Evolutionary conservation across 2,113 vertebrate genomes (phyloP).

Genomic region (Platichthys flesus): DNA sequence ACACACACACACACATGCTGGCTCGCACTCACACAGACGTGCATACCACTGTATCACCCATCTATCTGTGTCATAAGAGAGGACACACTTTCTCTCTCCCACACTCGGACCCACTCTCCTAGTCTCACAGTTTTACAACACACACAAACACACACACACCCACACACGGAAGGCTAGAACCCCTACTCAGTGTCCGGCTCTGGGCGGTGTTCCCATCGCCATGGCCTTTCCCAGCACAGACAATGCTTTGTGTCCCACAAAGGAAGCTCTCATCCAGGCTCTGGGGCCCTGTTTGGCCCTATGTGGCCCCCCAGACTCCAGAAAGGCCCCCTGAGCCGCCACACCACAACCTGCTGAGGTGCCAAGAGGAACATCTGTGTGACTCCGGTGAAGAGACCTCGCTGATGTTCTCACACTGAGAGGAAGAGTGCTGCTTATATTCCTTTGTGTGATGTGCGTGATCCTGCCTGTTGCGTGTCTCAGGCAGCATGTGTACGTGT

Average conservation of each 20-base stretch:
- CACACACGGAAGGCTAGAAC: slow-evolving; percentile 54
- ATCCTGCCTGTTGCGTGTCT: neutral
- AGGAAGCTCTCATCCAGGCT: slow-evolving; percentile 82
- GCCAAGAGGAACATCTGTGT: slow-evolving; percentile 87
- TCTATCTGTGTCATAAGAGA: slow-evolving; percentile 43
- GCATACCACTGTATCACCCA: neutral
- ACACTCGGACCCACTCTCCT: slow-evolving; percentile 44
- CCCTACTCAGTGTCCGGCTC: slow-evolving; percentile 67
- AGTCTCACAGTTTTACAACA: slow-evolving; percentile 34
- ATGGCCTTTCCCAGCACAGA: slow-evolving; percentile 81
- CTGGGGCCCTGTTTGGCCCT: slow-evolving; percentile 76
- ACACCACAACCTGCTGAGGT: slow-evolving; percentile 76
- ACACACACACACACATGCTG: neutral
- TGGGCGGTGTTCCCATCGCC: slow-evolving; percentile 80
- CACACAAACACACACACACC: slow-evolving; percentile 18
- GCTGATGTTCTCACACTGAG: slow-evolving; percentile 71
- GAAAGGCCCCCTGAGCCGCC: slow-evolving; percentile 65
- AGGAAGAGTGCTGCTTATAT: slow-evolving; percentile 46
- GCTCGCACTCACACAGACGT: slow-evolving; percentile 21
- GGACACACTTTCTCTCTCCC: slow-evolving; percentile 64
- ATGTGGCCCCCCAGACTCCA: slow-evolving; percentile 47
- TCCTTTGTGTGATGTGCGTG: slow-evolving; percentile 31
- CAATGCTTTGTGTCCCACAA: slow-evolving; percentile 84
- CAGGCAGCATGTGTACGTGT: neutral
- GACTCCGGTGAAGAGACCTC: slow-evolving; percentile 64